Evolutionary conservation across 2,113 vertebrate species (phyloP), one percentile per base, ranked within the genome.

Genomic region (Psettodes erumei): DNA sequence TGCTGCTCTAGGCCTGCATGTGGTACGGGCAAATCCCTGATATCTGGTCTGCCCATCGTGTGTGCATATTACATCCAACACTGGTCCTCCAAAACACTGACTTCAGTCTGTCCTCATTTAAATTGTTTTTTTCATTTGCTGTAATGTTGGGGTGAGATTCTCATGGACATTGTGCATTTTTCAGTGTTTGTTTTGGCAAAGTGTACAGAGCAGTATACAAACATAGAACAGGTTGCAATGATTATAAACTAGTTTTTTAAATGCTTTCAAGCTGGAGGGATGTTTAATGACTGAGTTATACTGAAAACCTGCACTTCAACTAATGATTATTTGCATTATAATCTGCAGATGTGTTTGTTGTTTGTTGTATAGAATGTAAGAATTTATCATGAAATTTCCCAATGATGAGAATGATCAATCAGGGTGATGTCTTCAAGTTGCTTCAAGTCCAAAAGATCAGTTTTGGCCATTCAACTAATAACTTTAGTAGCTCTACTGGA

Each of bases 11-110:
- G 77, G 61, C 58, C 61, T 50, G 38, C 58, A n/a, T 58, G 60
- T 69, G 65, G 55, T 43, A 67, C 8, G 28, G 33, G 13, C 51
- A 84, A 80, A 86, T 87, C 83, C 62, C 58, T 38, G 27, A 59
- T 87, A 82, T 81, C 51, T 40, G 18, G 0, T 58, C 61, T 77
- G 60, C 74, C 6, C 54, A 68, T 84, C 73, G 50, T 11, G 7
- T 45, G 50, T 64, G 35, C 12, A 42, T 61, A 73, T 69, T 64
- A 75, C 56, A 70, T 48, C 47, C 50, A 61, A 56, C 9, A 66
- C 2, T 42, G 43, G 25, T 27, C 32, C 8, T 33, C 69, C 23
- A 55, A 58, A 70, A 70, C 43, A 54, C 21, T 30, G 47, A 48
- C 54, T 51, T 30, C 60, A 48, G 23, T 73, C 53, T 76, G 64